A percentile compares a stretch with the other conserved stretches of the same genome.
These are phyloP conservation scores for Drosophila demipolita DNA, from an alignment of 2,888 invertebrate genomes.

Conservation along the genomic window DNA sequence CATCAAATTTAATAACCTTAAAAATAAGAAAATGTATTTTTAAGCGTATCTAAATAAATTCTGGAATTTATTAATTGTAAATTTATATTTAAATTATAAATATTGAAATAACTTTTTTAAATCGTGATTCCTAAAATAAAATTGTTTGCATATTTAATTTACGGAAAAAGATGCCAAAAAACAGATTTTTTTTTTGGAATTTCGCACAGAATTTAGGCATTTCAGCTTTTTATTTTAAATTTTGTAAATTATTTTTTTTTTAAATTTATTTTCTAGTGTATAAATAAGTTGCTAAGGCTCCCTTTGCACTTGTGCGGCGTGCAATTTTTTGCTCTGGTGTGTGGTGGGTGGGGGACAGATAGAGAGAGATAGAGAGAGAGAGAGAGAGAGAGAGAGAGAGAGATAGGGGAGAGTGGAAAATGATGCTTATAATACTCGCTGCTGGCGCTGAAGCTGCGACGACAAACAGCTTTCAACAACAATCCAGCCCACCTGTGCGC, in stretches of 20 bases:
- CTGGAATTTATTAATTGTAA: background rate
- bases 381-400: background rate
- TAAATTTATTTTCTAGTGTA: background rate
- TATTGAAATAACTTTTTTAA: background rate
- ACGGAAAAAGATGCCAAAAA: background rate
- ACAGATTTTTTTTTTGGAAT: too few species aligned
- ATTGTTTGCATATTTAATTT: background rate
- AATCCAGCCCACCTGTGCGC: slow-evolving; percentile 67
- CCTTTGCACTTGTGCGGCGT: background rate
- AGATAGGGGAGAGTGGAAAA: background rate
- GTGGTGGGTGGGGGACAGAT: background rate
- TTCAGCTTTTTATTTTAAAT: background rate
- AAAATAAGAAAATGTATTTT: background rate
- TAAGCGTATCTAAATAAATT: background rate
- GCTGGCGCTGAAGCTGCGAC: slow-evolving; percentile 59
- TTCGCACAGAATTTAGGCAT: too few species aligned
- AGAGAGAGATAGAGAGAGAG: background rate
- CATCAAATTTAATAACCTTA: too few species aligned
- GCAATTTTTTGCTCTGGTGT: background rate
- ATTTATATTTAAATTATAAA: background rate
- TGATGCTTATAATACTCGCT: slow-evolving; percentile 3
- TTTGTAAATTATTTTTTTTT: background rate
- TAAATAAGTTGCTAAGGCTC: background rate
- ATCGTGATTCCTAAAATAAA: background rate
- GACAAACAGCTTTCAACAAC: slow-evolving; percentile 77